Percentiles rank a stretch among this genome's conserved stretches.
Evolutionary conservation across 1,140 invertebrate genomes (phyloP).

Genomic region (fruit fly (Drosophila melanogaster)): Release_6_plus_ISO1_MT NT_033779.5:8483501-8484000

Average conservation of each 20-base stretch:
- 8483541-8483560: background rate
- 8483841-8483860: slow-evolving; percentile 63
- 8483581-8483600: slow-evolving; percentile 60
- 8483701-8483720: slow-evolving; percentile 43
- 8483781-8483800: slow-evolving; percentile 37
- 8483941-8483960: slow-evolving; percentile 62
- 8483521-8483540: background rate
- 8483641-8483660: slow-evolving; percentile 82
- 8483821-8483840: slow-evolving; percentile 48
- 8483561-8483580: slow-evolving; percentile 62
- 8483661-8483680: slow-evolving; percentile 80
- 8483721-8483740: slow-evolving; percentile 35
- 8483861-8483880: slow-evolving; percentile 37
- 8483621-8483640: slow-evolving; percentile 25
- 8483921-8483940: slow-evolving; percentile 62
- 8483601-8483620: slow-evolving; percentile 25
- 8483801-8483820: slow-evolving; percentile 3
- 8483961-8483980: slow-evolving; percentile 77
- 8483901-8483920: slow-evolving; percentile 33
- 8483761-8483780: slow-evolving; percentile 49
- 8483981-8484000: slow-evolving; percentile 70
- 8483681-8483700: slow-evolving; percentile 72
- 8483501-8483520: background rate
- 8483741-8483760: slow-evolving; percentile 44
- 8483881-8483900: slow-evolving; percentile 9